phyloP scores from a whole-genome alignment of 2,113 vertebrate genomes.

The Rhea americana region DNA sequence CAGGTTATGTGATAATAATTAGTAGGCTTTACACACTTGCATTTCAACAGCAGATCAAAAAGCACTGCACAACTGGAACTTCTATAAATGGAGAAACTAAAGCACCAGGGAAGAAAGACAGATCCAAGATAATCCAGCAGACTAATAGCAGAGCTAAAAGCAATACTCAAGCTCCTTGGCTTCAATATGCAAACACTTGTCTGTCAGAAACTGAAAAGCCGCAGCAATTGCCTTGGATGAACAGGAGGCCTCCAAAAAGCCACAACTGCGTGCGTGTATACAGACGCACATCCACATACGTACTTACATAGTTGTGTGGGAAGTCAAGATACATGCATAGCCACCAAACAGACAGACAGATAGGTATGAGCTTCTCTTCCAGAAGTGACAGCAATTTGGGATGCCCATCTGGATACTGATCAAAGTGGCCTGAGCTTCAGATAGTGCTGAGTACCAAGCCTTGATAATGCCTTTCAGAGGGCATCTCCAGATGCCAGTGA shows the following conservation, averaged over 20 bases:
- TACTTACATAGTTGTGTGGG: not conserved
- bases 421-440: not conserved
- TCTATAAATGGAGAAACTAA: not conserved
- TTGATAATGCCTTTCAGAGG: not conserved
- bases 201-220: not conserved
- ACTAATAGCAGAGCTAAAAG: not conserved
- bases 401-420: not conserved
- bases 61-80: not conserved
- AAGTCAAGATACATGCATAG: not conserved
- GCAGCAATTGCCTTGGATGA: not conserved
- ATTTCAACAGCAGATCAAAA: not conserved
- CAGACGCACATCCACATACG: not conserved
- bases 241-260: not conserved
- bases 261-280: not conserved
- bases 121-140: not conserved
- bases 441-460: not conserved
- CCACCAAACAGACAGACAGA: not conserved
- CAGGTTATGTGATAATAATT: not conserved
- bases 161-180: not conserved
- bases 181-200: not conserved
- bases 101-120: not conserved
- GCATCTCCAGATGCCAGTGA: fast-evolving
- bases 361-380: not conserved
- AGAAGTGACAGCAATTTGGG: not conserved
- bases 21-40: not conserved